Evolutionary conservation across 2,113 vertebrate species (phyloP).

Genomic region (Stigmatopora argus): DNA sequence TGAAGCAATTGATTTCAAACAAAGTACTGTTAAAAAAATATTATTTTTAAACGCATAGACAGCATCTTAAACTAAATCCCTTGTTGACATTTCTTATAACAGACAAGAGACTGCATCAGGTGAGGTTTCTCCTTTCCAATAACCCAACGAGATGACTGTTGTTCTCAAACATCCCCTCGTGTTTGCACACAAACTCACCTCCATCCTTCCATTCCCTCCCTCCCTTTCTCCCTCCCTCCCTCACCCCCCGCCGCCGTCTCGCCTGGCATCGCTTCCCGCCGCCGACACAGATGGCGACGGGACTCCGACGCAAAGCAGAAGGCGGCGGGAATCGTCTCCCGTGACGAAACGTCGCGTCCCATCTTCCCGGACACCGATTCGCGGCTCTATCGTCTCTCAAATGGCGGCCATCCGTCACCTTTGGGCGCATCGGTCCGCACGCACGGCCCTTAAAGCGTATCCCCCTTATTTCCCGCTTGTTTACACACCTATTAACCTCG

Average conservation of each 20-base stretch:
- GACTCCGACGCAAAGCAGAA: conserved; percentile 21
- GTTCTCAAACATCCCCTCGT: conserved; percentile 13
- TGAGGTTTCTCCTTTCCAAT: neutral
- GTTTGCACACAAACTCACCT: conserved; percentile 20
- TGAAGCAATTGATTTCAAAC: neutral
- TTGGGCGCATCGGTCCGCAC: conserved; percentile 22
- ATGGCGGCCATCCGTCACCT: conserved; percentile 23
- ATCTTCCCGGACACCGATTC: neutral
- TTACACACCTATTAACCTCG: conserved; percentile 41
- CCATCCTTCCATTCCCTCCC: neutral
- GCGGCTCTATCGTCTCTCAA: neutral
- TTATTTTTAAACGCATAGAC: neutral
- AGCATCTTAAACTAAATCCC: neutral
- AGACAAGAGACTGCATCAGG: neutral
- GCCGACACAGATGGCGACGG: conserved; percentile 43
- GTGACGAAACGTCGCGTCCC: conserved; percentile 8
- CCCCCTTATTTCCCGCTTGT: conserved; percentile 36
- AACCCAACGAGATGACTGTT: conserved; percentile 8
- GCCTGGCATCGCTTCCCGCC: conserved; percentile 34
- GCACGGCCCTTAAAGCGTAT: conserved; percentile 9
- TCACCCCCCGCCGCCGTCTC: conserved; percentile 34
- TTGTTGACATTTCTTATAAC: neutral
- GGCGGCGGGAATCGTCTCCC: conserved; percentile 16
- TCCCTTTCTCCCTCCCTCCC: conserved; percentile 19
- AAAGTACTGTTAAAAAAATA: no score